Evolutionary conservation across 2,113 vertebrate genomes (phyloP).

Genomic region (Phodopus roborovskii): DNA sequence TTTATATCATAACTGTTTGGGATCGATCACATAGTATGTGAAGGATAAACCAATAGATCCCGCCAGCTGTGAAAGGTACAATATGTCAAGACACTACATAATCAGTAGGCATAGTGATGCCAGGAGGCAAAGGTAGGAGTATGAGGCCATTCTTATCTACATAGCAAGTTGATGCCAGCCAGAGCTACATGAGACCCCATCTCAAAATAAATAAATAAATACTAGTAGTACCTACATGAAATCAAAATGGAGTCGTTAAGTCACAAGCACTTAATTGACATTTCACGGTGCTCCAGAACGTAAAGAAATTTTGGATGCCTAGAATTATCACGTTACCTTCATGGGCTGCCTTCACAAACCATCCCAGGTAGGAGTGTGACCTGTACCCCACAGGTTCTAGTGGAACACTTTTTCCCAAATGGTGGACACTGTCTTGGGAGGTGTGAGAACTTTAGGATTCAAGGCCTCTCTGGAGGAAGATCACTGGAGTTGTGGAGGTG

Average conservation of each 20-base stretch:
- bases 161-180: background rate
- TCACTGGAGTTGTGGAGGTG: background rate
- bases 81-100: background rate
- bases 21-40: background rate
- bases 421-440: background rate
- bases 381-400: background rate
- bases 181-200: background rate
- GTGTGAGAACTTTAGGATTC: background rate
- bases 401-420: background rate
- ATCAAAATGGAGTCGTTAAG: conserved; percentile 23
- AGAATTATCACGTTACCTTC: conserved; percentile 21
- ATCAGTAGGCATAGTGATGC: background rate
- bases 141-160: background rate
- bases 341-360: background rate
- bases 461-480: background rate
- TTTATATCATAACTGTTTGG: background rate
- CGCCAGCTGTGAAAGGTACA: background rate
- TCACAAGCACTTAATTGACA: conserved; percentile 29
- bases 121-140: background rate
- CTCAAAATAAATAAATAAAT: background rate
- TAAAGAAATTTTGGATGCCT: background rate
- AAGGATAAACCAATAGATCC: conserved; percentile 10
- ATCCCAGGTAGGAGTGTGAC: background rate
- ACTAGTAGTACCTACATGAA: background rate
- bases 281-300: background rate